phyloP scores from a whole-genome alignment of 1,140 invertebrate genomes.

The Apis cerana region DNA sequence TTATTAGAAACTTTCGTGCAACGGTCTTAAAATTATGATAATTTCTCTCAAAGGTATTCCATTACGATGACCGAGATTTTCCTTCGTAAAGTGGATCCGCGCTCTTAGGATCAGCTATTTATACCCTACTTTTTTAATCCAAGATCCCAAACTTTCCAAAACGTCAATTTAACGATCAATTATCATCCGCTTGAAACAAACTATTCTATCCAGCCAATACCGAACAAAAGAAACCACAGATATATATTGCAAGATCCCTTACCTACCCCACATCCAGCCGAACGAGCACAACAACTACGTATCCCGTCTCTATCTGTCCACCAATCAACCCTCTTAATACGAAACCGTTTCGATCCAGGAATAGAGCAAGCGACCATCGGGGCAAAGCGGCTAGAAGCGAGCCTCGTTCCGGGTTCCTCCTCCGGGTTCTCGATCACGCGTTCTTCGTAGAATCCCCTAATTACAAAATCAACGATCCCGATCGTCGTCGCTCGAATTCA shows the following conservation, averaged over 20 bases:
- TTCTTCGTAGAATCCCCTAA: conserved; percentile 51
- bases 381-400: too few relatives aligned
- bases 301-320: conserved; percentile 33
- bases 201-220: neutral
- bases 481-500: conserved; percentile 52
- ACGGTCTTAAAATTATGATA: too few relatives aligned
- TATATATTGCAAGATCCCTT: neutral
- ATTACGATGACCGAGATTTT: too few relatives aligned
- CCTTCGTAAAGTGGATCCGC: too few relatives aligned
- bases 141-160: too few relatives aligned
- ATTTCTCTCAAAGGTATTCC: too few relatives aligned
- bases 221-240: neutral
- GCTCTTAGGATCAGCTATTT: too few relatives aligned
- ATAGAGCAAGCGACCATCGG: neutral
- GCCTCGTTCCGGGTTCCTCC: conserved; percentile 43
- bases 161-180: too few relatives aligned
- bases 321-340: conserved; percentile 33
- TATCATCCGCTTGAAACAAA: too few relatives aligned
- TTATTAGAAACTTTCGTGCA: too few relatives aligned
- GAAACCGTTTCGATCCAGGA: conserved; percentile 28
- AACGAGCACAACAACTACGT: neutral
- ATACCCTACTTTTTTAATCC: too few relatives aligned
- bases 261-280: neutral
- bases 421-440: conserved; percentile 40
- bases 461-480: conserved; percentile 52